Evolutionary conservation across 2,888 invertebrate genomes (phyloP), one percentile per base, ranked within the genome.

Genomic region (Sesia bembeciformis): DNA sequence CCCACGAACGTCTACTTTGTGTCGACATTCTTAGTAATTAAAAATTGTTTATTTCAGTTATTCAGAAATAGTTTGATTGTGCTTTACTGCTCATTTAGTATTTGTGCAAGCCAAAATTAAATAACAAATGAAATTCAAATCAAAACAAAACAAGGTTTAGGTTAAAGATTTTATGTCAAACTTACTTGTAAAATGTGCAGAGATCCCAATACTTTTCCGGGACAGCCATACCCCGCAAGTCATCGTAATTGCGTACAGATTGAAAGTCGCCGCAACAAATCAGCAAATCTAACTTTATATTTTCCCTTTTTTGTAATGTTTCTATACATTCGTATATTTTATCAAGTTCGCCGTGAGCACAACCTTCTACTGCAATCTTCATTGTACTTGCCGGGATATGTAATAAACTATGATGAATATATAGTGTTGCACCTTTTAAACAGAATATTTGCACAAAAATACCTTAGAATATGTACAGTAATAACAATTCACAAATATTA

Each of bases 241-340:
- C 99, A 52, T 92, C 92, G 64, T 92, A 90, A 88, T 99, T 99
- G 57, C 99, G 91, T 0, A 97, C 96, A 0, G 98, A 92, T 89
- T 99, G 98, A 81, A 99, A 99, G 84, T 99, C 99, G 0, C 99
- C 99, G 81, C 99, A 99, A 72, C 99, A 98, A 58, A 99, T 93
- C 41, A 99, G 84, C 55, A 99, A 90, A 84, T 99, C 98, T 51
- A 99, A 91, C 82, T 95, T 96, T 54, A 94, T 91, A 38, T 91
- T 90, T 65, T 95, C 92, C 64, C 91, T 88, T 62, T 92, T 90
- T 85, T 98, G 96, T 58, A 97, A 86, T 59, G 92, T 89, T 64
- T 91, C 87, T 54, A 99, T 91, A 1, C 96, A 93, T 58, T 96
- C 94, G 77, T 99, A 99, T 65, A 99, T 98, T 72, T 93, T 94